phyloP scores from a whole-genome alignment of 64 coral and sea anemone genomes.

The Montipora efflorescens region DNA sequence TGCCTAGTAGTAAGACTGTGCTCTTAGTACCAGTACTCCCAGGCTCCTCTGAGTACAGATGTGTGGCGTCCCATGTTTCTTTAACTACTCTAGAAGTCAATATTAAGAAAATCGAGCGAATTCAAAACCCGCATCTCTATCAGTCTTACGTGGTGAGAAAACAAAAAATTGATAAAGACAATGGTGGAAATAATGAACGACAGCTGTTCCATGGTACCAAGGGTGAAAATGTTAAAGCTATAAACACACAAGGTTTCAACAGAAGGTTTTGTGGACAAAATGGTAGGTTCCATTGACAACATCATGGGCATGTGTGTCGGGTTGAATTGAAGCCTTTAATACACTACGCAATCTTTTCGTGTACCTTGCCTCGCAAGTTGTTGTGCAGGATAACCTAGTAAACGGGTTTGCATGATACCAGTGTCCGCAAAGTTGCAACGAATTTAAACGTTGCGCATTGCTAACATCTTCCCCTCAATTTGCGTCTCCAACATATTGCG shows the following conservation, averaged over 20 bases:
- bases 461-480: too few species aligned
- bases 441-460: too few species aligned
- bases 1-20: neutral
- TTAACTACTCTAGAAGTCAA: neutral
- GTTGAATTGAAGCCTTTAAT: too few species aligned
- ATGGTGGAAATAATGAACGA: conserved; percentile 17
- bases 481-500: too few species aligned
- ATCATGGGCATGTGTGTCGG: too few species aligned
- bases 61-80: neutral
- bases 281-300: neutral
- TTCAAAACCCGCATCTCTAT: conserved; percentile 45
- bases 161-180: conserved; percentile 11
- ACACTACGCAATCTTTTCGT: too few species aligned
- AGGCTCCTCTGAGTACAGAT: neutral
- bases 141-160: conserved; percentile 21
- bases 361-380: too few species aligned
- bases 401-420: too few species aligned
- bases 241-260: conserved; percentile 40
- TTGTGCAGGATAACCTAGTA: too few species aligned
- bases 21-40: neutral
- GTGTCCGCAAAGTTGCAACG: too few species aligned
- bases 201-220: conserved; percentile 25
- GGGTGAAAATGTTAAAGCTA: neutral
- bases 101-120: conserved; percentile 2
- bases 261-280: conserved; percentile 19